Evolutionary conservation across 2,888 invertebrate species (phyloP).

Genomic region (Liopterus haemorrhoidalis): DNA sequence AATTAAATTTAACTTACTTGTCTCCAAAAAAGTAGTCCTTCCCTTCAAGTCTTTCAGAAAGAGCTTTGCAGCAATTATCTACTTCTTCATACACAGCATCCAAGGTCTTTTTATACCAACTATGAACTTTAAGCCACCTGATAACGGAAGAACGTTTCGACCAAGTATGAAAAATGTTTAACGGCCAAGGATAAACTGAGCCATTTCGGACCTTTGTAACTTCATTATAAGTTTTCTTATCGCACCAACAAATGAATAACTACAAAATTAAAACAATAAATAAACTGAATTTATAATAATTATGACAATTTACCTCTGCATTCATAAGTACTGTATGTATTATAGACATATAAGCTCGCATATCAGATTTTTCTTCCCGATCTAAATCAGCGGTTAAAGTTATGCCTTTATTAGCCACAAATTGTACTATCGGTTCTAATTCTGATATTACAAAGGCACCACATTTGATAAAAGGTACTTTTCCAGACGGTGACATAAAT

Average conservation of each 20-base stretch:
- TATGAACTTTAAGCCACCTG: slow-evolving; percentile 67
- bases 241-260: slow-evolving; percentile 84
- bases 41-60: slow-evolving; percentile 77
- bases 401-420: slow-evolving; percentile 78
- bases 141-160: slow-evolving; percentile 65
- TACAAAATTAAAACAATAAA: slow-evolving; percentile 40
- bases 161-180: slow-evolving; percentile 75
- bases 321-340: slow-evolving; percentile 83
- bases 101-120: slow-evolving; percentile 74
- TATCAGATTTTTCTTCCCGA: slow-evolving; percentile 75
- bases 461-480: slow-evolving; percentile 87
- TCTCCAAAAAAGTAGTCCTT: slow-evolving; percentile 77
- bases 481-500: slow-evolving; percentile 92
- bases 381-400: slow-evolving; percentile 66
- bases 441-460: slow-evolving; percentile 86
- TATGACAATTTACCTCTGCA: slow-evolving; percentile 63
- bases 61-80: slow-evolving; percentile 78
- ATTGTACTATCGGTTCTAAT: slow-evolving; percentile 84
- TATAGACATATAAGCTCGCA: slow-evolving; percentile 89
- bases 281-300: slow-evolving; percentile 6
- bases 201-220: slow-evolving; percentile 82
- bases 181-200: slow-evolving; percentile 88
- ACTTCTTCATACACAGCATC: slow-evolving; percentile 74
- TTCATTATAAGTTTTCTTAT: slow-evolving; percentile 69
- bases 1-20: slow-evolving; percentile 53